These are phyloP conservation scores for Scortum barcoo DNA, from an alignment of 2,113 vertebrate species.

Conservation along the genomic window DNA sequence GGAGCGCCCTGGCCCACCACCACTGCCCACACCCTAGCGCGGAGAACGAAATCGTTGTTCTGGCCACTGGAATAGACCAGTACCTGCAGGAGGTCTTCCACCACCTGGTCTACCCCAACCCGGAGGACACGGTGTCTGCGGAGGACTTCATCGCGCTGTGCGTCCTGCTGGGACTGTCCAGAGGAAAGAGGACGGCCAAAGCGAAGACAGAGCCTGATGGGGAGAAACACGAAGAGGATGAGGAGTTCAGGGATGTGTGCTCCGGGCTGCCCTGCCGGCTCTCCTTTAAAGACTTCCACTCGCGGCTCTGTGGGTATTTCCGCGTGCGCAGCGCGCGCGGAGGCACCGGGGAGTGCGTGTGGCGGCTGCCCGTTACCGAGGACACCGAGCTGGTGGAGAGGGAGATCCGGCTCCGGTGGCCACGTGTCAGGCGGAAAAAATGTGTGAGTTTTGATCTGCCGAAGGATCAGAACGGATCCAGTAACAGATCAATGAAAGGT, in stretches of 20 bases:
- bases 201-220: neutral
- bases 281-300: slow-evolving; percentile 84
- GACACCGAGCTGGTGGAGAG: slow-evolving; percentile 85
- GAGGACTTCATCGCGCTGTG: slow-evolving; percentile 84
- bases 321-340: slow-evolving; percentile 59
- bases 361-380: slow-evolving; percentile 76
- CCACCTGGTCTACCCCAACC: slow-evolving; percentile 78
- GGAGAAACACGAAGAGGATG: slow-evolving; percentile 3
- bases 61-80: slow-evolving; percentile 86
- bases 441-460: slow-evolving; percentile 82
- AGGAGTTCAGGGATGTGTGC: slow-evolving; percentile 62
- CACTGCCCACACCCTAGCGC: slow-evolving; percentile 73
- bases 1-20: slow-evolving; percentile 81
- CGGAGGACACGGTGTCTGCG: slow-evolving; percentile 74
- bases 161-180: slow-evolving; percentile 75
- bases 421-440: slow-evolving; percentile 80
- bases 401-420: slow-evolving; percentile 83
- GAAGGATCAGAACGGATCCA: slow-evolving; percentile 38
- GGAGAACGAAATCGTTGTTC: slow-evolving; percentile 85
- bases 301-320: slow-evolving; percentile 84
- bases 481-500: neutral
- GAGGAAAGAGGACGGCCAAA: neutral
- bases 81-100: slow-evolving; percentile 88
- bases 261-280: slow-evolving; percentile 71
- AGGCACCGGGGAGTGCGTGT: slow-evolving; percentile 6